A percentile compares a stretch with the other conserved stretches of the same genome.
Conservation (phyloP, 1,140 invertebrate genomes). For the Trinorchestia longiramus region DNA sequence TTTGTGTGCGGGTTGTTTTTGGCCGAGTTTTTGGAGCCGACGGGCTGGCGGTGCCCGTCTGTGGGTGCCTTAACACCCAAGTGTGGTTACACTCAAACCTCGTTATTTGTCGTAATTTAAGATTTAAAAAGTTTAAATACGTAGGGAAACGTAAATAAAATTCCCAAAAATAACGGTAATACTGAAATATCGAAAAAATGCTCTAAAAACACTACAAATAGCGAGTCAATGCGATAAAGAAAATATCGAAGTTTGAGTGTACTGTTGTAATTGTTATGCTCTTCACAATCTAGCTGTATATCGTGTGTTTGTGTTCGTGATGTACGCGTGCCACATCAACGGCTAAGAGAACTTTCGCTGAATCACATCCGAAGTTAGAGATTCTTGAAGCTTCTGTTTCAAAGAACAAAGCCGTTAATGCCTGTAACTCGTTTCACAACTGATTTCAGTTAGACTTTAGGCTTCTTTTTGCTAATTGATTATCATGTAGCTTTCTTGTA, state of each 20-base stretch:
- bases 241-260: no score
- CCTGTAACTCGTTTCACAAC: not conserved
- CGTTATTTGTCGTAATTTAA: no score
- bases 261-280: not conserved
- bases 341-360: not conserved
- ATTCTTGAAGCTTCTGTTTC: not conserved
- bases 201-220: no score
- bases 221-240: no score
- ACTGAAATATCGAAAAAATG: no score
- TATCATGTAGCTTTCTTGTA: not conserved
- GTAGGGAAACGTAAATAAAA: no score
- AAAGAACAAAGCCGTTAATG: not conserved
- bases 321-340: not conserved
- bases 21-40: not conserved
- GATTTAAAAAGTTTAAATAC: no score
- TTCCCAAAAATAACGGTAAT: no score
- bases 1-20: not conserved
- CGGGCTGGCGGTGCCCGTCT: not conserved
- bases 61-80: not conserved
- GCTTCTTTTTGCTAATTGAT: not conserved
- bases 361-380: not conserved
- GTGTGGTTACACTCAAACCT: constrained; percentile 6
- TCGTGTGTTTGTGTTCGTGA: not conserved
- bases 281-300: not conserved
- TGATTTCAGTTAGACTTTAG: not conserved